Evolutionary conservation across 2,113 vertebrate genomes (phyloP).

Genomic region (Petromus typicus): DNA sequence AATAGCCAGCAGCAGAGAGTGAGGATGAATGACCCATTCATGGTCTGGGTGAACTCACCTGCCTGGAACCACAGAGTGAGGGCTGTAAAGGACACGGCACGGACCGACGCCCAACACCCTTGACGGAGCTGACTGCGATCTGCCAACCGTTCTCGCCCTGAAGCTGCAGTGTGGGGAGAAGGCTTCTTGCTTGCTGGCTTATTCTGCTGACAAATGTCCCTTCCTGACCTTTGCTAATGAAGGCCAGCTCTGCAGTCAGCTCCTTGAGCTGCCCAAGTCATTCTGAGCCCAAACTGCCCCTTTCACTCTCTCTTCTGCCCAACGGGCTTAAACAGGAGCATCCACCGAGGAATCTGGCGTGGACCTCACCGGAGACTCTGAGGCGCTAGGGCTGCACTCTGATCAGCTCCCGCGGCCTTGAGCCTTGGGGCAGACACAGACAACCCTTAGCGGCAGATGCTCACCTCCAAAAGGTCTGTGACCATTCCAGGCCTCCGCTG

Average conservation of each 20-base stretch:
- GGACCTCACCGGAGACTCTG: not conserved
- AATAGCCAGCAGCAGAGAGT: not conserved
- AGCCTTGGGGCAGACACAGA: no score
- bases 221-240: not conserved
- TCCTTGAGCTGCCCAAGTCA: not conserved
- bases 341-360: not conserved
- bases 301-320: not conserved
- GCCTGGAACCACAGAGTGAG: not conserved
- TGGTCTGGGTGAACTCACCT: not conserved
- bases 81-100: no score
- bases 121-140: not conserved
- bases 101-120: rapidly evolving
- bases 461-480: not conserved
- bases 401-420: no score
- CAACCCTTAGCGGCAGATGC: not conserved
- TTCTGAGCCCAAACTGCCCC: not conserved
- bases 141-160: not conserved
- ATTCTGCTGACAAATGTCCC: not conserved
- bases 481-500: not conserved
- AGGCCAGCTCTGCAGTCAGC: not conserved
- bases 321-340: not conserved
- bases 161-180: not conserved
- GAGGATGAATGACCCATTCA: no score
- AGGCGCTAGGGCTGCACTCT: no score
- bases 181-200: not conserved